These are phyloP conservation scores for Lypha dubia DNA, from an alignment of 2,888 invertebrate species.

Conservation along the genomic window DNA sequence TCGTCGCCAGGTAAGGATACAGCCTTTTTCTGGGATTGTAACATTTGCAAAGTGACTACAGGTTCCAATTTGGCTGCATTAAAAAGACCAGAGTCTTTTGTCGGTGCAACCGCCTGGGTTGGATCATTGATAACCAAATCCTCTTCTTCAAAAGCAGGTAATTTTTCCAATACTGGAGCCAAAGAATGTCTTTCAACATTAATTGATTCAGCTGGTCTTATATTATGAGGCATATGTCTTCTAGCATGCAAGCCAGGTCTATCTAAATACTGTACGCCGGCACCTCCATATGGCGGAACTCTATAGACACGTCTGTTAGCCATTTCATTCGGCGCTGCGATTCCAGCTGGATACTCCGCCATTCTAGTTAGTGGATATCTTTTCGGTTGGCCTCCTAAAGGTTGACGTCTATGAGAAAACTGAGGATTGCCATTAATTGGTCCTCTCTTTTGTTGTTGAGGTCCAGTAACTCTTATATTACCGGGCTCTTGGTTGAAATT, in stretches of 20 bases:
- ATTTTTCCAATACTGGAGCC: conserved; percentile 73
- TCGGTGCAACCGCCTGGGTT: conserved; percentile 82
- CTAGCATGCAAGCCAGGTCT: conserved; percentile 76
- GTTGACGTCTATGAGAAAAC: conserved; percentile 79
- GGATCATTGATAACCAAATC: conserved; percentile 84
- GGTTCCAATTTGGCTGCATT: conserved; percentile 83
- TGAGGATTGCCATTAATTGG: conserved; percentile 77
- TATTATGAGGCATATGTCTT: conserved; percentile 74
- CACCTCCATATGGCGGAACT: conserved; percentile 76
- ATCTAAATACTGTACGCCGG: conserved; percentile 75
- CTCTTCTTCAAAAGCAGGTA: conserved; percentile 81
- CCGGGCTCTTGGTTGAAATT: conserved; percentile 80
- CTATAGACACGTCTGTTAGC: conserved; percentile 81
- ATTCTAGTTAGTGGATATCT: conserved; percentile 80
- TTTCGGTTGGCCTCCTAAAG: conserved; percentile 67
- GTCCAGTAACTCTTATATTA: conserved; percentile 79
- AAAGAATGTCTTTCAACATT: conserved; percentile 64
- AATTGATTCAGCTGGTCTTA: conserved; percentile 77
- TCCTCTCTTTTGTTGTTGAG: conserved; percentile 76
- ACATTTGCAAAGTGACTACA: conserved; percentile 88
- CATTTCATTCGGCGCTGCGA: conserved; percentile 75
- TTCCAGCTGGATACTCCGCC: conserved; percentile 77
- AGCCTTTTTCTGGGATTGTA: conserved; percentile 85
- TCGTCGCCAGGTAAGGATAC: conserved; percentile 79
- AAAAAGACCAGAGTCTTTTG: conserved; percentile 76